These are phyloP conservation scores for Turritopsis dohrnii DNA, from an alignment of 30 jellyfish, hydroid and myxozoan genomes.

Conservation along the genomic window DNA sequence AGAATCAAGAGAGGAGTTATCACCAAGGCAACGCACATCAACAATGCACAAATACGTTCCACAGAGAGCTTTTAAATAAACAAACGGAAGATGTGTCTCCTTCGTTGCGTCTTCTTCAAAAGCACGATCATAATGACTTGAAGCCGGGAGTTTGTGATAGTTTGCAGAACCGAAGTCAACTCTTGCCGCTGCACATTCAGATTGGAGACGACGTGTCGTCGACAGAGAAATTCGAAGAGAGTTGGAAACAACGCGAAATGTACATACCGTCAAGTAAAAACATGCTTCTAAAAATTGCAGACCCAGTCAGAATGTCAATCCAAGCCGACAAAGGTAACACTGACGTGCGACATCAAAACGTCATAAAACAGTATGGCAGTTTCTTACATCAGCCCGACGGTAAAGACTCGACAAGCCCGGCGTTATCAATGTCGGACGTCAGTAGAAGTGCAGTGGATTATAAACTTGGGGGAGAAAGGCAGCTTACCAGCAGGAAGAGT, in stretches of 20 bases:
- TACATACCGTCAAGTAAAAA: background rate
- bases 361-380: background rate
- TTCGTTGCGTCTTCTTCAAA: background rate
- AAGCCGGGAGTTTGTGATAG: background rate
- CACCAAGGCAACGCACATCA: background rate
- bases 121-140: background rate
- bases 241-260: background rate
- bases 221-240: background rate
- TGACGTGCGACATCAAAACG: background rate
- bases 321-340: background rate
- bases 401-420: constrained; percentile 12
- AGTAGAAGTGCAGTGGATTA: background rate
- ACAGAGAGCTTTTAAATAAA: background rate
- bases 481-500: background rate
- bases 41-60: background rate
- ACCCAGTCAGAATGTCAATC: background rate
- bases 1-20: constrained; percentile 10
- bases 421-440: background rate
- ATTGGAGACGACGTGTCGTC: background rate
- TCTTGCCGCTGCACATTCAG: background rate
- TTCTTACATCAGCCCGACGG: background rate
- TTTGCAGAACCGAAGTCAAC: background rate
- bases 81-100: background rate
- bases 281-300: constrained; percentile 1
- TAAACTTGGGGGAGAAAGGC: background rate